These are phyloP conservation scores for Drosophila leonis DNA, from an alignment of 2,888 invertebrate species.

Conservation along the genomic window DNA sequence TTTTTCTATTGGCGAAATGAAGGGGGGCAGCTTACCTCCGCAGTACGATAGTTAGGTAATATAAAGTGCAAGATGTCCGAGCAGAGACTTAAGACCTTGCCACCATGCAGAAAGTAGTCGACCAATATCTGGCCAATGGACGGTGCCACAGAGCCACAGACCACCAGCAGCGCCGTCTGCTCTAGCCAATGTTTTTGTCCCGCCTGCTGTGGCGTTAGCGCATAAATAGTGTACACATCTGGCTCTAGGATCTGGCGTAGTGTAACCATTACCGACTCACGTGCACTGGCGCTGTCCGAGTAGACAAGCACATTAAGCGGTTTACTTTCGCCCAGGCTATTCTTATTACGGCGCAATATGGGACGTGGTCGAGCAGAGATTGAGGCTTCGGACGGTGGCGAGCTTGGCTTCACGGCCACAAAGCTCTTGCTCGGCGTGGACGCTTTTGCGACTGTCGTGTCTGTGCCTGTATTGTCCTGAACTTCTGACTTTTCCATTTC, in stretches of 20 bases:
- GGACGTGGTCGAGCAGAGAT: conserved; percentile 58
- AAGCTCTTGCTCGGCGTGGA: conserved; percentile 54
- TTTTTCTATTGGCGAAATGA: not conserved
- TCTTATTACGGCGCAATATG: conserved; percentile 81
- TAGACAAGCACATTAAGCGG: conserved; percentile 93
- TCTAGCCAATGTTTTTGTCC: conserved; percentile 85
- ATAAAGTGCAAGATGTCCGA: conserved; percentile 92
- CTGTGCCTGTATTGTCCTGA: conserved; percentile 47
- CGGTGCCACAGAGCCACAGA: conserved; percentile 91
- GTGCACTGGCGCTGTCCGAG: conserved; percentile 91
- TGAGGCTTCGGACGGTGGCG: conserved; percentile 40
- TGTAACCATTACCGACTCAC: conserved; percentile 90
- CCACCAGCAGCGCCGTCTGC: conserved; percentile 90
- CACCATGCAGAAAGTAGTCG: conserved; percentile 91
- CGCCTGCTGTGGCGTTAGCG: conserved; percentile 86
- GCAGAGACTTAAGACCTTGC: conserved; percentile 91
- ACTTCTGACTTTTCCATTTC: conserved; percentile 64
- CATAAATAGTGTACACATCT: conserved; percentile 88
- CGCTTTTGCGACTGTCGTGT: conserved; percentile 34
- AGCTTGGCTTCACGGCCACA: conserved; percentile 59
- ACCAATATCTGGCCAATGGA: conserved; percentile 89
- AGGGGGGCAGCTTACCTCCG: conserved; percentile 89
- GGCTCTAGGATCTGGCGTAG: conserved; percentile 89
- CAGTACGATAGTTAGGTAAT: conserved; percentile 92
- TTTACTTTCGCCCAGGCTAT: conserved; percentile 86